A percentile compares a stretch with the other conserved stretches of the same genome.
These are phyloP conservation scores for Wiebesia pumilae DNA, from an alignment of 1,140 invertebrate genomes.

Conservation along the genomic window DNA sequence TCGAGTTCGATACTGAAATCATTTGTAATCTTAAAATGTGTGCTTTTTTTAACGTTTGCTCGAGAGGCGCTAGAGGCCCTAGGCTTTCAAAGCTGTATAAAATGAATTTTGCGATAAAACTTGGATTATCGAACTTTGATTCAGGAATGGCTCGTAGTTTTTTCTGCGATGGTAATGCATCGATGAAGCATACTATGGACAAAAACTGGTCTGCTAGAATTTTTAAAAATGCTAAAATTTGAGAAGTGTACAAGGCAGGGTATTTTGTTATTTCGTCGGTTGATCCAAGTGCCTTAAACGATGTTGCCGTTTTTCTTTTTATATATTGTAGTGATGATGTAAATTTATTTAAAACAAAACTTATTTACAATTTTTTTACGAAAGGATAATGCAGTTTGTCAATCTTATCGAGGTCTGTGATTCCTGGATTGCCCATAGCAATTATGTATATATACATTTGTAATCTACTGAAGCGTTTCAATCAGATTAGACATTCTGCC, in stretches of 20 bases:
- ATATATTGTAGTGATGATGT: constrained; percentile 35
- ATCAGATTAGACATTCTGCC: constrained; percentile 39
- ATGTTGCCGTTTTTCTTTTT: constrained; percentile 24
- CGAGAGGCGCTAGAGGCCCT: constrained; percentile 26
- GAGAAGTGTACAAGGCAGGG: not conserved
- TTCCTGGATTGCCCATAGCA: constrained; percentile 48
- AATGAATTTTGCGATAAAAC: not conserved
- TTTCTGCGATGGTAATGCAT: constrained; percentile 4
- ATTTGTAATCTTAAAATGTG: not conserved
- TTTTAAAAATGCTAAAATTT: not conserved
- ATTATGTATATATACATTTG: constrained; percentile 41
- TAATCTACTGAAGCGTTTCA: constrained; percentile 41
- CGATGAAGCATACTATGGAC: not conserved
- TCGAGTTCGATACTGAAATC: constrained; percentile 15
- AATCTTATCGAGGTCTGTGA: constrained; percentile 46
- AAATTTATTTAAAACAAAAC: constrained; percentile 39
- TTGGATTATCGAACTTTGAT: constrained; percentile 21
- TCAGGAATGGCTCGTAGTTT: constrained; percentile 3
- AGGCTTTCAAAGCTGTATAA: constrained; percentile 19
- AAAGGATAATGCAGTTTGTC: constrained; percentile 43
- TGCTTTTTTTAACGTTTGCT: constrained; percentile 25
- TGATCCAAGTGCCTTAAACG: constrained; percentile 34
- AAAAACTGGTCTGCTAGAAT: not conserved
- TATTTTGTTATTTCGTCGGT: constrained; percentile 16
- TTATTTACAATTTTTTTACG: constrained; percentile 29